Conservation (phyloP, 2,113 vertebrate genomes). For the Hydrolagus affinis region DNA sequence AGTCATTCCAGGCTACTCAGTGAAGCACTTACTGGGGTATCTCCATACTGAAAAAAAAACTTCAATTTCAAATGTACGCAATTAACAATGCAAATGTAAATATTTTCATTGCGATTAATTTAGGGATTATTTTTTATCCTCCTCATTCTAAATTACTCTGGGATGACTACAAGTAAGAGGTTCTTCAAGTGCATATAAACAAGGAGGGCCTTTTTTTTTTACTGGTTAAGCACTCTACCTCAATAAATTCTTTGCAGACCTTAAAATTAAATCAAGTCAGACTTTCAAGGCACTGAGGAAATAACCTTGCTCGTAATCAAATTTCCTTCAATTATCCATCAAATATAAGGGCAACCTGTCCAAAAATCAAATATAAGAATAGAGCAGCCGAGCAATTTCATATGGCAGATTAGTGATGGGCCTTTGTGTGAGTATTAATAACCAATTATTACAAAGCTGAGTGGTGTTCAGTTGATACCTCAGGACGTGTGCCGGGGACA, state of each 20-base stretch:
- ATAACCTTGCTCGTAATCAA: not conserved
- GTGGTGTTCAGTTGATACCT: not conserved
- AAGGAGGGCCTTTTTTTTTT: not conserved
- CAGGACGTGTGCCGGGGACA: not conserved
- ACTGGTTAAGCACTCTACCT: not conserved
- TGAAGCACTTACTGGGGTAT: not conserved
- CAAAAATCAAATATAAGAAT: not conserved
- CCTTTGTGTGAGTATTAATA: not conserved
- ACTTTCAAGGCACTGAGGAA: not conserved
- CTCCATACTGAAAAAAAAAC: not conserved
- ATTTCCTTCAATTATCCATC: not conserved
- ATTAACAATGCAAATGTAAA: not conserved
- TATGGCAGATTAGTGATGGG: not conserved
- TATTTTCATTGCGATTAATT: not conserved
- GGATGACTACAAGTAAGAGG: not conserved
- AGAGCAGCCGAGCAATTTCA: not conserved
- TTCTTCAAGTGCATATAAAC: not conserved
- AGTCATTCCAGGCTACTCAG: not conserved
- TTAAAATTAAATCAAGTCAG: not conserved
- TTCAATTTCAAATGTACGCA: not conserved
- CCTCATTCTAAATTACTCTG: not conserved
- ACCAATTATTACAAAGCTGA: not conserved
- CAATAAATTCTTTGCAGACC: conserved; percentile 9
- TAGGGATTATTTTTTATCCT: not conserved
- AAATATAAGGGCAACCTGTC: not conserved